Conservation (phyloP, 2,888 invertebrate genomes). For the Pachymerium ferrugineum region DNA sequence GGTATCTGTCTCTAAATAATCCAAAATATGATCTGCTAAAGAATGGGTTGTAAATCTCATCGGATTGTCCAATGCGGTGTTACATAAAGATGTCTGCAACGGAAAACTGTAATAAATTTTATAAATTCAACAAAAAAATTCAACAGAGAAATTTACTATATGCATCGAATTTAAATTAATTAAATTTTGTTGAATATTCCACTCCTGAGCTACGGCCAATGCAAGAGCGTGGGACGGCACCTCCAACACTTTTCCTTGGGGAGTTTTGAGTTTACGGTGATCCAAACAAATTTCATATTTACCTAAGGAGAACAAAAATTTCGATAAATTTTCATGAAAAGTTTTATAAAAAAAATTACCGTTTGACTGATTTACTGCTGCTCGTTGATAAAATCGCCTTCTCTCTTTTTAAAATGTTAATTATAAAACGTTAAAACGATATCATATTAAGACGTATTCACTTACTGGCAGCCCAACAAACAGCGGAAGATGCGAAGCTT, state of each 20-base stretch:
- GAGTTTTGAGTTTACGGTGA: conserved; percentile 83
- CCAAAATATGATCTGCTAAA: conserved; percentile 69
- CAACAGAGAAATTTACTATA: conserved; percentile 57
- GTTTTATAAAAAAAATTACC: neutral
- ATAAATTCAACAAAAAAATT: neutral
- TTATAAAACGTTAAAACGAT: neutral
- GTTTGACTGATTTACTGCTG: conserved; percentile 63
- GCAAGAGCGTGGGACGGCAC: conserved; percentile 83
- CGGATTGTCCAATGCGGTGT: conserved; percentile 89
- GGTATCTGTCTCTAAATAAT: conserved; percentile 76
- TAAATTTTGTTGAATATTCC: conserved; percentile 75
- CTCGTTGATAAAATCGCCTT: conserved; percentile 68
- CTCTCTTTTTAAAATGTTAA: neutral
- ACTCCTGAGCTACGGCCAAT: conserved; percentile 87
- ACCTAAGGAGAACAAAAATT: conserved; percentile 42
- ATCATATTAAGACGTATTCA: neutral
- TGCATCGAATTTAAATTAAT: conserved; percentile 81
- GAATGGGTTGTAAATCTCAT: conserved; percentile 68
- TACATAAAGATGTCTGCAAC: conserved; percentile 77
- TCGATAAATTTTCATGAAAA: neutral
- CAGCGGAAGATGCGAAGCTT: neutral
- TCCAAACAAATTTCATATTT: conserved; percentile 84
- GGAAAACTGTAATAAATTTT: neutral
- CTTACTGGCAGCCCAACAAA: neutral
- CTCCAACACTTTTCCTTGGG: conserved; percentile 67